Evolutionary conservation across 2,113 vertebrate species (phyloP).

Genomic region (Spheniscus mendiculus): DNA sequence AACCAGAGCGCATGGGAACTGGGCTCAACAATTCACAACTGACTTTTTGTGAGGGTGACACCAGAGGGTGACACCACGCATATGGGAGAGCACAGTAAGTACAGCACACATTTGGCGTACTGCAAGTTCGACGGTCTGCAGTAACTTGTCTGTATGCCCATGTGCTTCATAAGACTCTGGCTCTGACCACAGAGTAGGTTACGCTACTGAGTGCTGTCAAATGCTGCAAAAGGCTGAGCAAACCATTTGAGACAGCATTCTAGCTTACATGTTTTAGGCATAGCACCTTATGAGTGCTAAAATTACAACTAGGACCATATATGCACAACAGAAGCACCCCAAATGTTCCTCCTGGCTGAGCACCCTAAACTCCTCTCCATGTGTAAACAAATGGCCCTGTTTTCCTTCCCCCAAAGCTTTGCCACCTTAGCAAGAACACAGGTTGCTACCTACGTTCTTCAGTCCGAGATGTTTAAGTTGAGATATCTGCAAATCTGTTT

Average conservation of each 20-base stretch:
- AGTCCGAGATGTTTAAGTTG: neutral
- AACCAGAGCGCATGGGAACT: rapidly evolving
- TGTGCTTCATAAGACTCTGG: rapidly evolving
- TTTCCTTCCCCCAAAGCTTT: neutral
- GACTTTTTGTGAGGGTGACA: too few species aligned
- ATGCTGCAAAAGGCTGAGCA: neutral
- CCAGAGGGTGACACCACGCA: neutral
- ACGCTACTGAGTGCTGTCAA: neutral
- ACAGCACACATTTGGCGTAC: neutral
- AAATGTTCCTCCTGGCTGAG: neutral
- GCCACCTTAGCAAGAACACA: neutral
- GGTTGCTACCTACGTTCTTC: neutral
- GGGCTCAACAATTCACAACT: neutral
- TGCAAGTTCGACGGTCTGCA: neutral
- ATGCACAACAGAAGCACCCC: neutral
- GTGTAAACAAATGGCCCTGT: neutral
- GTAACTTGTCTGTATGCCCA: neutral
- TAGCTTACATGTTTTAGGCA: neutral
- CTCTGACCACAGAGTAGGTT: neutral
- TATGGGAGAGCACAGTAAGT: neutral
- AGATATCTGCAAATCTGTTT: neutral
- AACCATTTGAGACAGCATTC: neutral
- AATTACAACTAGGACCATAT: neutral
- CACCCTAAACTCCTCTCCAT: neutral
- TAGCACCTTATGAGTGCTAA: neutral